Evolutionary conservation across 1,140 invertebrate genomes (phyloP).

Genomic region (Palaemon carinicauda): DNA sequence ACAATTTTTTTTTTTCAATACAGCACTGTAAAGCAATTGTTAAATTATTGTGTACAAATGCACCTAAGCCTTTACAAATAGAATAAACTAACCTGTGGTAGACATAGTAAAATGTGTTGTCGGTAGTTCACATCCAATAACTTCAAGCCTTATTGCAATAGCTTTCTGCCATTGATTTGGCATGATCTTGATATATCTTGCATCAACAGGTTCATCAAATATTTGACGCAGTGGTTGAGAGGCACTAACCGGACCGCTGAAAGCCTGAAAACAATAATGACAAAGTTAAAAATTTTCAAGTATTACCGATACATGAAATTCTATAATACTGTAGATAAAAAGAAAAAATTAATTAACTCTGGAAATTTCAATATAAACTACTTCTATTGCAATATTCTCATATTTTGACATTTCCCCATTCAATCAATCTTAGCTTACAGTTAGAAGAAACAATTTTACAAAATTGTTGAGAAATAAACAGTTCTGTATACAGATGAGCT

Average conservation of each 20-base stretch:
- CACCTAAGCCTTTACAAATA: too few species aligned
- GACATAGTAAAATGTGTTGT: slow-evolving; percentile 11
- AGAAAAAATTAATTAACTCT: too few species aligned
- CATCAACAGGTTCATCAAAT: slow-evolving; percentile 74
- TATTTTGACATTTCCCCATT: too few species aligned
- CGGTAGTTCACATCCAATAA: slow-evolving; percentile 75
- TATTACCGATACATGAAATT: too few species aligned
- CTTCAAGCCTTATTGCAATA: slow-evolving; percentile 77
- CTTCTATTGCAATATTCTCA: too few species aligned
- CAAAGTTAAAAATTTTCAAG: slow-evolving; percentile 15
- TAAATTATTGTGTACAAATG: too few species aligned
- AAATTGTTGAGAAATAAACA: background rate
- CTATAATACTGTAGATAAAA: background rate
- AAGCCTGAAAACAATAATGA: slow-evolving; percentile 63
- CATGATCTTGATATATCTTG: slow-evolving; percentile 74
- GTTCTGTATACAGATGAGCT: background rate
- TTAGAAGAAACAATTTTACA: background rate
- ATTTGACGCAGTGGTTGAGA: slow-evolving; percentile 71
- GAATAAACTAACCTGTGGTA: slow-evolving; percentile 12
- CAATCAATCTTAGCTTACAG: too few species aligned
- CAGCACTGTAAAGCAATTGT: too few species aligned
- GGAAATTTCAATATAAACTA: too few species aligned
- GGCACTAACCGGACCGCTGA: slow-evolving; percentile 31
- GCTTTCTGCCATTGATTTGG: slow-evolving; percentile 80
- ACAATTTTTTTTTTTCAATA: too few species aligned